Evolutionary conservation across 2,888 invertebrate genomes (phyloP).

Genomic region (Andrena praecox): DNA sequence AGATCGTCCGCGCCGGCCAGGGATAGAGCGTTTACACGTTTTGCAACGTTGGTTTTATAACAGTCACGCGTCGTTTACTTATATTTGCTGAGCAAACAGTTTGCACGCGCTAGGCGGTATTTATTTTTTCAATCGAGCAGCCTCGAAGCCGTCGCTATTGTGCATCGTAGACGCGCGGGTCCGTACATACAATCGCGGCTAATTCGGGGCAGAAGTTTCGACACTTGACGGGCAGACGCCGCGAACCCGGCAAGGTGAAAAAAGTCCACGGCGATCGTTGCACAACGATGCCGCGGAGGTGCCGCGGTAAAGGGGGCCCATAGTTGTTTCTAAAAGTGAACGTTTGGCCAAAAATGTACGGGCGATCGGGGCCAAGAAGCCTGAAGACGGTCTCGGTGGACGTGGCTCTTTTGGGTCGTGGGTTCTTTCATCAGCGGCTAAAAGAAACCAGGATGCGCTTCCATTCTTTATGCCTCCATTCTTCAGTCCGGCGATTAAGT

Average conservation of each 20-base stretch:
- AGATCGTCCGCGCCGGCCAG: neutral
- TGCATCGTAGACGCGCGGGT: slow-evolving; percentile 31
- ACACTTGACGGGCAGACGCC: slow-evolving; percentile 51
- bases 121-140: slow-evolving; percentile 3
- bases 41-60: slow-evolving; percentile 38
- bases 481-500: slow-evolving; percentile 62
- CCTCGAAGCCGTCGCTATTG: slow-evolving; percentile 51
- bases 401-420: slow-evolving; percentile 19
- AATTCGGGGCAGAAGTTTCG: slow-evolving; percentile 69
- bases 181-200: slow-evolving; percentile 64
- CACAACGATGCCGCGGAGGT: slow-evolving; percentile 44
- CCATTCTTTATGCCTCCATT: slow-evolving; percentile 49
- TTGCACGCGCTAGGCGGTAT: slow-evolving; percentile 9
- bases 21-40: neutral
- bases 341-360: slow-evolving; percentile 71
- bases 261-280: slow-evolving; percentile 41
- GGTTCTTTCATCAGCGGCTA: slow-evolving; percentile 44
- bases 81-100: slow-evolving; percentile 47
- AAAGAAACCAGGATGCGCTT: slow-evolving; percentile 61
- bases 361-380: slow-evolving; percentile 56
- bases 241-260: slow-evolving; percentile 14
- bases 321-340: slow-evolving; percentile 72
- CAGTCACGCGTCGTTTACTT: neutral
- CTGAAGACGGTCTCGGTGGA: neutral
- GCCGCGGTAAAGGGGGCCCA: slow-evolving; percentile 51